These are phyloP conservation scores for Actias luna DNA, from an alignment of 2,888 invertebrate species.

Conservation along the genomic window DNA sequence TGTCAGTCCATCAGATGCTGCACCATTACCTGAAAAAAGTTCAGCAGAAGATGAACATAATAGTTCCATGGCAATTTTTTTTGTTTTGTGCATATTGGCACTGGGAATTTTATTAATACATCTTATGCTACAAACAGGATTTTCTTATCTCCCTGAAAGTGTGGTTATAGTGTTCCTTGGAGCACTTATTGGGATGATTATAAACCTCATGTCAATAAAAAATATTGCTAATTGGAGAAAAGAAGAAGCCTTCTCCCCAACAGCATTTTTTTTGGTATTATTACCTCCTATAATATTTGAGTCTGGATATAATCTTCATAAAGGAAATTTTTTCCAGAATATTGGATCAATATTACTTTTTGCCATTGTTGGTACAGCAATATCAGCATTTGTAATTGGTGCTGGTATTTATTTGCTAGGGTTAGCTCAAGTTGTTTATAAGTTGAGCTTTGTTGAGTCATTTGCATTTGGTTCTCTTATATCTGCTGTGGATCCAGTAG, in stretches of 20 bases:
- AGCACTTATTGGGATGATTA: constrained; percentile 93
- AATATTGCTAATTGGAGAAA: constrained; percentile 97
- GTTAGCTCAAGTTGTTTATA: constrained; percentile 94
- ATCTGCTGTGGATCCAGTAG: constrained; percentile 99
- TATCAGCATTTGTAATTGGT: constrained; percentile 98
- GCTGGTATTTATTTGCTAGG: constrained; percentile 97
- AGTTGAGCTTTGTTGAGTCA: constrained; percentile 96
- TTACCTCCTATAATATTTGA: constrained; percentile 99
- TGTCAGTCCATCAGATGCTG: constrained; percentile 86
- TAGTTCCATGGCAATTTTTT: constrained; percentile 98
- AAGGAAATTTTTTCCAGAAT: constrained; percentile 98
- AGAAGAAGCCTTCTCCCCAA: constrained; percentile 99
- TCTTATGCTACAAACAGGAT: constrained; percentile 95
- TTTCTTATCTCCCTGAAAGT: constrained; percentile 98
- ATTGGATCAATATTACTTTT: constrained; percentile 99
- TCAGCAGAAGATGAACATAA: constrained; percentile 98
- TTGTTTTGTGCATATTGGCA: constrained; percentile 96
- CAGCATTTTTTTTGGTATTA: constrained; percentile 97
- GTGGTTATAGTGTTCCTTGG: constrained; percentile 98
- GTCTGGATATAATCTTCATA: constrained; percentile 99
- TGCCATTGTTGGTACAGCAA: constrained; percentile 98
- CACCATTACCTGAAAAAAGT: constrained; percentile 92
- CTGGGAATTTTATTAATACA: constrained; percentile 97
- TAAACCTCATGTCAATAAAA: constrained; percentile 93
- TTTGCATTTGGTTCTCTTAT: constrained; percentile 99